Base-by-base conservation (phyloP, 2,888 invertebrate genomes). In the Tromatobia lineatoria region DNA sequence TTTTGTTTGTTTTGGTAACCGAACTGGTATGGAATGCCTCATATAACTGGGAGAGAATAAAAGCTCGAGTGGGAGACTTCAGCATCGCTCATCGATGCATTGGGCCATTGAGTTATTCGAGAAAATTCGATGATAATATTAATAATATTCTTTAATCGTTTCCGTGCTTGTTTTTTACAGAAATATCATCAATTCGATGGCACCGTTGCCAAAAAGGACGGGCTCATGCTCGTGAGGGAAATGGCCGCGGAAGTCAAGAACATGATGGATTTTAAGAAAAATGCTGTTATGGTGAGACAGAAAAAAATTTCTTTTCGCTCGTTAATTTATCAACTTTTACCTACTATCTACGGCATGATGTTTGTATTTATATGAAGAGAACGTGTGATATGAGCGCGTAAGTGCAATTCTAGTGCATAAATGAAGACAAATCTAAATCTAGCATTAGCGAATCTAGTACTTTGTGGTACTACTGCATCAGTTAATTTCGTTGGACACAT, bases 221-320 rank as follows among this genome's bases (percentile, higher is more conserved):
- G 98, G 10, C 95, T 97, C 86, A 95, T 98, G 85, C 95, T 98
- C 88, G 96, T 98, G 82, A 95, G 97, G 67, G 98, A 98, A 94
- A 96, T 98, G 95, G 97, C 98, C 13, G 96, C 96, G 0, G 98
- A 98, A 94, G 98, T 99, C 76, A 98, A 98, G 94, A 98, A 97
- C 93, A 97, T 98, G 96, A 97, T 98, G 97, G 98, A 98, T 93
- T 97, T 98, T 94, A 98, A 98, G 94, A 97, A 97, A 94, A 97
- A 97, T 93, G 97, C 98, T 42, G 98, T 98, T 77, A 97, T 97
- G 97, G 98, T 98, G 94, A 96, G 96, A 95, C 20, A 74, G 11
- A 47, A 42, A 11, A 6, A 42, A 6, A 29, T 29, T n/a, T n/a
- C n/a, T n/a, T n/a, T n/a, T n/a, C n/a, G n/a, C n/a, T n/a, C n/a